A percentile compares a stretch with the other conserved stretches of the same genome.
These are phyloP conservation scores for Clarias fuscus DNA, from an alignment of 2,797 vertebrate genomes.

Conservation along the genomic window DNA sequence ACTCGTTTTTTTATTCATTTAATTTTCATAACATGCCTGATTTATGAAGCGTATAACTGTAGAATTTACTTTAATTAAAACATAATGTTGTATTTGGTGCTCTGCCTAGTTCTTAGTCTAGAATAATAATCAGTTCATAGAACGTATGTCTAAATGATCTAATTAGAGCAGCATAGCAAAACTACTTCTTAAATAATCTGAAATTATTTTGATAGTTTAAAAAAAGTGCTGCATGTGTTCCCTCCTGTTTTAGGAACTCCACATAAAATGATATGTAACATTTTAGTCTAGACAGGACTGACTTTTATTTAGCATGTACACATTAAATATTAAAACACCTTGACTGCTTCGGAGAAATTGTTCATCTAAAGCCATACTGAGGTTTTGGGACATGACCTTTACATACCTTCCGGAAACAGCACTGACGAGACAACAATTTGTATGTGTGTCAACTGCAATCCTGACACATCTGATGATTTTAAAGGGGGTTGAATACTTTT, in stretches of 20 bases:
- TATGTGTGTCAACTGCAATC: too few relatives aligned
- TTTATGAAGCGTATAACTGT: conserved; percentile 66
- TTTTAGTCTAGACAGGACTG: not conserved
- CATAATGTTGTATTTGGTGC: conserved; percentile 59
- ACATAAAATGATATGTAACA: not conserved
- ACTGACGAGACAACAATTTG: too few relatives aligned
- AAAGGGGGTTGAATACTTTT: not conserved
- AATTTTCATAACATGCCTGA: conserved; percentile 50
- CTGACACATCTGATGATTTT: not conserved
- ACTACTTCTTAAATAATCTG: not conserved
- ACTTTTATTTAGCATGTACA: not conserved
- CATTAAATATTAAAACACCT: not conserved
- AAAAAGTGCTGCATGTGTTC: not conserved
- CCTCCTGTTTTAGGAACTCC: not conserved
- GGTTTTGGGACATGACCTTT: too few relatives aligned
- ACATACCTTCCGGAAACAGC: too few relatives aligned
- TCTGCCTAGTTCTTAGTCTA: conserved; percentile 34
- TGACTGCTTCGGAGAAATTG: not conserved
- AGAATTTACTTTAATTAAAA: conserved; percentile 68
- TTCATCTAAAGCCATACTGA: not conserved
- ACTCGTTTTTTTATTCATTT: conserved; percentile 26
- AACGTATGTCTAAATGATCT: not conserved
- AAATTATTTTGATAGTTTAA: not conserved
- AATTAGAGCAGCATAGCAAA: not conserved
- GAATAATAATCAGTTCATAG: not conserved